Base-by-base conservation (phyloP, 2,797 vertebrate genomes). In the Hoplostethus mediterraneus region DNA sequence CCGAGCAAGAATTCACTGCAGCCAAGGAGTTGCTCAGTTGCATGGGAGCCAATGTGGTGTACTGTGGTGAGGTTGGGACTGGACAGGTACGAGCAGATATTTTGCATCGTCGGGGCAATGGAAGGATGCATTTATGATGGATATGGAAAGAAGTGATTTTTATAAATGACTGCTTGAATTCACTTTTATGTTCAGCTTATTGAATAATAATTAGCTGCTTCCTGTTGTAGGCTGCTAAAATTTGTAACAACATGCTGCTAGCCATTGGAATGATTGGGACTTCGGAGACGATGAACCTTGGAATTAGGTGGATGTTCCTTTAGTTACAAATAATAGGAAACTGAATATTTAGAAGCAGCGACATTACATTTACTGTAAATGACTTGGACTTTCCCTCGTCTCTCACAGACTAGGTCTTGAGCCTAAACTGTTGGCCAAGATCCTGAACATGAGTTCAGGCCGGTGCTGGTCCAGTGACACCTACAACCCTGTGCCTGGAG, bases 181-280 rank as follows among this genome's bases (percentile, higher is more conserved):
- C 12, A 44, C 13, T 12, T 44, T 44, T 10, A 0, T 40, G 9
- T 60, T 47, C 0, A 12, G 6, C 2, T 59, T 56, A 36, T 25
- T 58, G 12, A 63, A 45, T 63, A 2, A 12, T 71, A 1, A 63
- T 9, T 56, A 36, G 14, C 65, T 92, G 42, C 67, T 48, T 75
- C 76, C 78, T 33, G 68, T 94, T 94, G 63, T 87, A 99, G 98
- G 97, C 98, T 72, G 98, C 97, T 63, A 99, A 99, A 94, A 99
- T 99, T 89, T 99, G 98, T 83, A 99, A 99, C 95, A 99, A 99
- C 89, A 98, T 99, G 98, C 95, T 99, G 59, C 91, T 99, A 81
- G 98, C 96, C 51, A 98, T 99, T 68, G 95, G 97, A 88, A 99
- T 99, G 98, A 98, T 99, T 57, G 98, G 98, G 73, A 99, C 98